A percentile compares a stretch with the other conserved stretches of the same genome.
phyloP scores from a whole-genome alignment of 2,797 vertebrate genomes.

The Alfaro cultratus region DNA sequence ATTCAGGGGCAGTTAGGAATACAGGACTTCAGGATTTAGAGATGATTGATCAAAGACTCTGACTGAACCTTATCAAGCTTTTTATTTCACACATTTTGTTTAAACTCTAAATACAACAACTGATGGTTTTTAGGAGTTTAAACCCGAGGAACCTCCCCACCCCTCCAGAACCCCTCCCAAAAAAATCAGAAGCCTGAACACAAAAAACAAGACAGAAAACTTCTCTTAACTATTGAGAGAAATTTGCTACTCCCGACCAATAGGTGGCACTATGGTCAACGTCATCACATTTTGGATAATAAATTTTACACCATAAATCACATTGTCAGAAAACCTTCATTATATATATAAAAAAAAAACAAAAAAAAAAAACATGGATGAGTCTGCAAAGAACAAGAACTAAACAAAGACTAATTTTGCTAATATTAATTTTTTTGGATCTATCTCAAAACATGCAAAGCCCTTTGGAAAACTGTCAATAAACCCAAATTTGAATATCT shows the following conservation, averaged over 20 bases:
- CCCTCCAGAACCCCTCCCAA: too few species aligned
- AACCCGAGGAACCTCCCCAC: fast-evolving
- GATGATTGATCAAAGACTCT: not conserved
- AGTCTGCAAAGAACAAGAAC: not conserved
- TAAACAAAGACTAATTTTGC: not conserved
- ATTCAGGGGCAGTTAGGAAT: not conserved
- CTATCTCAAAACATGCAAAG: not conserved
- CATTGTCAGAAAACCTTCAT: too few species aligned
- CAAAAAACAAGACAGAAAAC: too few species aligned
- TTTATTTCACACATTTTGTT: not conserved
- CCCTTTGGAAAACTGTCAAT: not conserved
- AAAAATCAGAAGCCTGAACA: too few species aligned
- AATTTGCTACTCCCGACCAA: not conserved
- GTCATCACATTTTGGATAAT: not conserved
- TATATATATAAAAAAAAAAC: too few species aligned
- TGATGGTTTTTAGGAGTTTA: not conserved
- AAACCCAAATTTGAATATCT: not conserved
- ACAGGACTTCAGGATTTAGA: not conserved
- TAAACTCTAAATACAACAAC: not conserved
- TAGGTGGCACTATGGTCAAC: not conserved
- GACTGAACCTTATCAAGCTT: not conserved
- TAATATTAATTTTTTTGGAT: not conserved
- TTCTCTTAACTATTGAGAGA: not conserved
- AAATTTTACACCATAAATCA: not conserved
- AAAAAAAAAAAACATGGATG: not conserved